These are phyloP conservation scores for Ophioninae sp. DNA, from an alignment of 2,888 invertebrate genomes.

Conservation along the genomic window DNA sequence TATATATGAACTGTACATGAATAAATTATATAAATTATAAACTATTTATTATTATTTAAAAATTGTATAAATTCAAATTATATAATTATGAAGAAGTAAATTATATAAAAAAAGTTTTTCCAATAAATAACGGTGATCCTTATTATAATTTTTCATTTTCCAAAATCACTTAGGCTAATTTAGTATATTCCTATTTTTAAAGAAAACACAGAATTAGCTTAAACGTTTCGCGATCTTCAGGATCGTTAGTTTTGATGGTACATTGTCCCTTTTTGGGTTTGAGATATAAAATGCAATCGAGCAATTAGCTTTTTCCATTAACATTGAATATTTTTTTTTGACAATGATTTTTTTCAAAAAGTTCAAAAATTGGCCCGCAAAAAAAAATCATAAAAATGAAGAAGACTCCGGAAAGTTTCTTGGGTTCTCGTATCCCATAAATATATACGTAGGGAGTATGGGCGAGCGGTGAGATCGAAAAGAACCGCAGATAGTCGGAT, in stretches of 20 bases:
- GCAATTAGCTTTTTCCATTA: constrained; percentile 61
- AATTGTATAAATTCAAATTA: too few relatives aligned
- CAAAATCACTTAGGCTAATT: background rate
- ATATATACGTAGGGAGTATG: constrained; percentile 9
- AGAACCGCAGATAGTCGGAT: constrained; percentile 57
- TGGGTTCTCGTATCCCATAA: background rate
- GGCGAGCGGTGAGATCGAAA: constrained; percentile 44
- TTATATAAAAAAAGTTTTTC: too few relatives aligned
- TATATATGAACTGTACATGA: too few relatives aligned
- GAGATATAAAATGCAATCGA: constrained; percentile 50
- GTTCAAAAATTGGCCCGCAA: too few relatives aligned
- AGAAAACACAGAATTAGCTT: background rate
- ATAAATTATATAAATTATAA: too few relatives aligned
- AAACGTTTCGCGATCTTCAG: background rate
- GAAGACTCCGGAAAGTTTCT: constrained; percentile 8
- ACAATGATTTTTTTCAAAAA: too few relatives aligned
- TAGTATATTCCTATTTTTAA: background rate
- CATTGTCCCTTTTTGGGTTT: constrained; percentile 29
- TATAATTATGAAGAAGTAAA: too few relatives aligned
- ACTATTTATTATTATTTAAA: too few relatives aligned
- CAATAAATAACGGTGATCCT: background rate
- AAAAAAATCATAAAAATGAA: constrained; percentile 33
- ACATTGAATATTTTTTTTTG: too few relatives aligned
- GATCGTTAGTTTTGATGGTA: constrained; percentile 30
- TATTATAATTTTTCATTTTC: background rate